Conservation (phyloP, 2,888 invertebrate genomes). For the Chloromyia formosa region DNA sequence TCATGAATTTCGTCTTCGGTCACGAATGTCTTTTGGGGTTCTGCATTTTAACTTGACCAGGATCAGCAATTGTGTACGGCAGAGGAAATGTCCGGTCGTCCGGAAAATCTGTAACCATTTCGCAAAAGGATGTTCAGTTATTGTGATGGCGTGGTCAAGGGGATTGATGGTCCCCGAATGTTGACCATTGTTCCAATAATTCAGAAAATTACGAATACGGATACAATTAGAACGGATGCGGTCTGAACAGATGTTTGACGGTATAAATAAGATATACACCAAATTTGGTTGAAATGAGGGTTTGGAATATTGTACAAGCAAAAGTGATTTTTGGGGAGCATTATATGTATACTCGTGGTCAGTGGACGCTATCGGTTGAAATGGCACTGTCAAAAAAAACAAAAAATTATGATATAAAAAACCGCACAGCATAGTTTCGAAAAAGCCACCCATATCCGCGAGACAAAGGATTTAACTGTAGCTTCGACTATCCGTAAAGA, state of each 20-base stretch:
- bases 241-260: conserved; percentile 10
- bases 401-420: too few species aligned
- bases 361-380: too few species aligned
- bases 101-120: conserved; percentile 46
- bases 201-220: conserved; percentile 19
- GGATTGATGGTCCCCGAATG: too few species aligned
- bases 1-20: conserved; percentile 38
- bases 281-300: neutral
- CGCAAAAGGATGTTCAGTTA: conserved; percentile 37
- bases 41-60: conserved; percentile 2
- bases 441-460: too few species aligned
- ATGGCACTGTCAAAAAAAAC: too few species aligned
- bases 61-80: neutral
- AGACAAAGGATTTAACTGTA: too few species aligned
- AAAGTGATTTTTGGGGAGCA: too few species aligned
- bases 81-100: conserved; percentile 48
- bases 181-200: conserved; percentile 41
- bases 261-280: conserved; percentile 3
- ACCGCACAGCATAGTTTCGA: too few species aligned
- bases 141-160: neutral
- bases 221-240: conserved; percentile 45
- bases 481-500: too few species aligned
- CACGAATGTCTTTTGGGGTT: too few species aligned
- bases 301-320: neutral
- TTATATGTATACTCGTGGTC: too few species aligned